phyloP scores from a whole-genome alignment of 2,888 invertebrate species.

The Eupithecia inturbata region DNA sequence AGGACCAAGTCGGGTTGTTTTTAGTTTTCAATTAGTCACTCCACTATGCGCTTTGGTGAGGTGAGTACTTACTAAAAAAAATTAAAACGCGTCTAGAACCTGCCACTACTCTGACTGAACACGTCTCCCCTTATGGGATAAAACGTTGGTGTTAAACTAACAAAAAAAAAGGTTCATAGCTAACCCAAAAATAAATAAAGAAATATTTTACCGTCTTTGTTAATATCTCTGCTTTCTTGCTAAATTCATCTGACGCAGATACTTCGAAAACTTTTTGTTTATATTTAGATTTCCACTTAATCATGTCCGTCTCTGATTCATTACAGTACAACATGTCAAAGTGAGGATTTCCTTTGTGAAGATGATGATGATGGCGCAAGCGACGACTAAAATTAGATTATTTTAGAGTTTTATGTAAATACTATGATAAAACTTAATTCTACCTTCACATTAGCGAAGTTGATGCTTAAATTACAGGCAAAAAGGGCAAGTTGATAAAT shows the following conservation, averaged over 20 bases:
- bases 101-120: too few species aligned
- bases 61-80: too few species aligned
- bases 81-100: too few species aligned
- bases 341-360: constrained; percentile 60
- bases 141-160: too few species aligned
- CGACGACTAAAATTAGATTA: neutral
- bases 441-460: neutral
- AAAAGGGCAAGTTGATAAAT: neutral
- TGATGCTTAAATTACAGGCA: neutral
- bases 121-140: too few species aligned
- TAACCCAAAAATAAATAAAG: neutral
- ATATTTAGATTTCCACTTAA: constrained; percentile 79
- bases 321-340: constrained; percentile 75
- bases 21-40: too few species aligned
- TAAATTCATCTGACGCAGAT: constrained; percentile 78
- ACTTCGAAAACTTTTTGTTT: constrained; percentile 73
- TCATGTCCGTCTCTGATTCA: constrained; percentile 79
- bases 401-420: neutral
- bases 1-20: too few species aligned
- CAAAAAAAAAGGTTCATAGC: neutral
- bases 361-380: too few species aligned
- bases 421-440: neutral
- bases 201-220: constrained; percentile 64
- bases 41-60: too few species aligned
- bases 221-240: constrained; percentile 75